Evolutionary conservation across 1,140 invertebrate species (phyloP), one percentile per base, ranked within the genome.

Genomic region (Ruditapes philippinarum): DNA sequence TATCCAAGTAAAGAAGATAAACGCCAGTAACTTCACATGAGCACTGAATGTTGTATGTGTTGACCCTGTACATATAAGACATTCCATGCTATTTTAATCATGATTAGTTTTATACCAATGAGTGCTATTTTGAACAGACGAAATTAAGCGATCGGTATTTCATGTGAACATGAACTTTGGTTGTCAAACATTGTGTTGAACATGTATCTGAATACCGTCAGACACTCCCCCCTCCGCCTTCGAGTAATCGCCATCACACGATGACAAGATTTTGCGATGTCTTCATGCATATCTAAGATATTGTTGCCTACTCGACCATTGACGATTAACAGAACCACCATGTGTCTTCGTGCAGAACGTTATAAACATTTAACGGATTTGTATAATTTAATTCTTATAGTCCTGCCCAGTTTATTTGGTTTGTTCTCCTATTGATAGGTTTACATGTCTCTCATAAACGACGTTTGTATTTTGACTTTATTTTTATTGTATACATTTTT

Each of bases 261-360:
- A 33, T 25, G 74, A 78, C 49, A 9, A 78, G 42, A 51, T 51
- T 45, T 22, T 49, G 79, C 79, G 79, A 65, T 65, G 79, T 45
- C 51, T 65, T 65, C 54, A 81, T 81, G 79, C 79, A 81, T 81
- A n/a, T 28, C 36, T 38, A 3, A 60, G 57, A n/a, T 40, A 81
- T 62, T 81, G 79, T 81, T 81, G 57, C 9, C 49, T 57, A 65
- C 54, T 81, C 51, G 79, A 81, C 54, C 79, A 65, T 81, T 62
- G 28, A 81, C 36, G 33, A 54, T 54, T 78, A 31, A 54, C 17
- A 78, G 74, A 78, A 78, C 42, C 49, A 22, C 45, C n/a, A 54
- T 78, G 74, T 78, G 4, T 78, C 45, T 49, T 78, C 42, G 74
- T 78, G 74, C 74, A 49, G 17, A 78, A 78, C 74, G n/a, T 78